Conservation (phyloP, 2,888 invertebrate species). For the Trissolcus japonicus region DNA sequence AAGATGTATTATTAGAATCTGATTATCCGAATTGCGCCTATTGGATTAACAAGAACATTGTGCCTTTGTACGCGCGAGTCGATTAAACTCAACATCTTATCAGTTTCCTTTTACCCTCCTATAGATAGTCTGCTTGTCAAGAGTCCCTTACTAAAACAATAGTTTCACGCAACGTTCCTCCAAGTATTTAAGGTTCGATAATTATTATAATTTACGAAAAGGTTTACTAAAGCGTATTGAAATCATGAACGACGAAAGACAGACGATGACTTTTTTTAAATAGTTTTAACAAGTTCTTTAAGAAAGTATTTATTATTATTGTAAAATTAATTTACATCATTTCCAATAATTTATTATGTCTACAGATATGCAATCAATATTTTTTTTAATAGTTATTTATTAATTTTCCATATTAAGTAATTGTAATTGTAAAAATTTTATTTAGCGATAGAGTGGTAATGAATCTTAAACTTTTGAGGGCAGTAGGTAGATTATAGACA, state of each 20-base stretch:
- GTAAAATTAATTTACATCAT: too few species aligned
- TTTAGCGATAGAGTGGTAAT: not conserved
- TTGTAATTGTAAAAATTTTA: not conserved
- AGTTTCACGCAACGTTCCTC: too few species aligned
- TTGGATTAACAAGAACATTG: constrained; percentile 86
- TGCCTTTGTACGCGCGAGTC: constrained; percentile 85
- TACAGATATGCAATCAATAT: not conserved
- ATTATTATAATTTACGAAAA: too few species aligned
- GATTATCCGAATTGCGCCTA: constrained; percentile 86
- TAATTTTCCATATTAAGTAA: too few species aligned
- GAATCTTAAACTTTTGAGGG: too few species aligned
- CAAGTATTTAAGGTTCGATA: not conserved
- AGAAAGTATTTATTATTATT: too few species aligned
- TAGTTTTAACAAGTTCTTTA: too few species aligned
- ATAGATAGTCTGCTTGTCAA: constrained; percentile 36
- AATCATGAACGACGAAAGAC: too few species aligned
- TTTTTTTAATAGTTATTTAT: constrained; percentile 3
- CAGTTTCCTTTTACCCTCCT: constrained; percentile 16
- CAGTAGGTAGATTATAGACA: too few species aligned
- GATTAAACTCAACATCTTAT: constrained; percentile 81
- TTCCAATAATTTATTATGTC: too few species aligned
- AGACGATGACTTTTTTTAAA: too few species aligned
- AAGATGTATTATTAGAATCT: constrained; percentile 82
- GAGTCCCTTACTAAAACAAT: constrained; percentile 32
- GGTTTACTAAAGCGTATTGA: too few species aligned